phyloP scores from a whole-genome alignment of 2,113 vertebrate genomes.

The Coregonus clupeaformis region DNA sequence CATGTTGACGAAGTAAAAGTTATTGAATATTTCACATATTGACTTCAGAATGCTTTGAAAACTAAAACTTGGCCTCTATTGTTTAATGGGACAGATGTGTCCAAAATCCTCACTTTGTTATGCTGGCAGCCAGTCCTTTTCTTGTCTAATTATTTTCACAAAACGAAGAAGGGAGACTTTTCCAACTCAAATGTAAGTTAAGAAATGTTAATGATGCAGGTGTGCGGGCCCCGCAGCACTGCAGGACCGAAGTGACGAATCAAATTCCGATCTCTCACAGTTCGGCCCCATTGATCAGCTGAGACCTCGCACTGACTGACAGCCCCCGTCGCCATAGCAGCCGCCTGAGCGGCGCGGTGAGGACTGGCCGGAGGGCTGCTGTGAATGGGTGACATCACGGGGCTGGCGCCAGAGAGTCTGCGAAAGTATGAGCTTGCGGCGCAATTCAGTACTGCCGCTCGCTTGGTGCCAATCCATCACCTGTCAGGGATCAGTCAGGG shows the following conservation, averaged over 20 bases:
- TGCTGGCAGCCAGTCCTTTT: constrained; percentile 1
- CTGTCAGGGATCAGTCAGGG: constrained; percentile 80
- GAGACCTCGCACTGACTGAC: constrained; percentile 76
- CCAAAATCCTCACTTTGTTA: neutral
- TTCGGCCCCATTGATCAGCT: constrained; percentile 73
- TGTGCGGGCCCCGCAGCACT: constrained; percentile 67
- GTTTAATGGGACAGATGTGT: neutral
- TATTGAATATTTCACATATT: neutral
- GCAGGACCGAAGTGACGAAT: constrained; percentile 63
- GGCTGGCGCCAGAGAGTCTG: constrained; percentile 90
- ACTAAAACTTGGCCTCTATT: neutral
- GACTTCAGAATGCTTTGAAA: neutral
- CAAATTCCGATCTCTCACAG: constrained; percentile 48
- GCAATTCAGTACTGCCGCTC: constrained; percentile 62
- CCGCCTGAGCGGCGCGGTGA: constrained; percentile 92
- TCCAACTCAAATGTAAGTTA: constrained; percentile 58
- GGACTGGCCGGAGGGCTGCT: constrained; percentile 80
- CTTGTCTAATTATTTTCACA: constrained; percentile 30
- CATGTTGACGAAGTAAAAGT: neutral
- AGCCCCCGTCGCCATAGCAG: constrained; percentile 87
- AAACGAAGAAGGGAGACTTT: constrained; percentile 20
- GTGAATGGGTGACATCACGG: constrained; percentile 91
- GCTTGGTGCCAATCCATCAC: constrained; percentile 82
- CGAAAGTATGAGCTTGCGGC: constrained; percentile 68
- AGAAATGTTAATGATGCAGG: constrained; percentile 72